phyloP scores from a whole-genome alignment of 1,140 invertebrate species.

The Drosophila orena region DNA sequence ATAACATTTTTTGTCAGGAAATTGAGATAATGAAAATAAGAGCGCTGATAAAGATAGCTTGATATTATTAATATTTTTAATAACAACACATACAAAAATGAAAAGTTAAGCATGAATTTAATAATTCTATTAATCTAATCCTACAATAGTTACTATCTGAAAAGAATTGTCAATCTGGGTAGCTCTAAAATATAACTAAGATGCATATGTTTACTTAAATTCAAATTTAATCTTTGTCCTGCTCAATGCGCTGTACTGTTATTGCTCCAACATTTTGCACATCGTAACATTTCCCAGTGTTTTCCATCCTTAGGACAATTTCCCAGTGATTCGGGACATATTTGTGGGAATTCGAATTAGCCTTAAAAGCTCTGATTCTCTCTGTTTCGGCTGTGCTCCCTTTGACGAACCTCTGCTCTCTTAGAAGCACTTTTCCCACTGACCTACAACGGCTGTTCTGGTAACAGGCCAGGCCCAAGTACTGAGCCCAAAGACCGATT shows the following conservation, averaged over 20 bases:
- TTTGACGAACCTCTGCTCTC: not conserved
- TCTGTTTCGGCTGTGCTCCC: not conserved
- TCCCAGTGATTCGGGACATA: conserved; percentile 1
- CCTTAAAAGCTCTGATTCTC: conserved; percentile 29
- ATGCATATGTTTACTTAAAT: too few relatives aligned
- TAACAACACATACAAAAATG: too few relatives aligned
- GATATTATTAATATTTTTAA: too few relatives aligned
- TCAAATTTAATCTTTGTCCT: too few relatives aligned
- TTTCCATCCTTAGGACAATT: conserved; percentile 52
- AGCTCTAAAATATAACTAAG: too few relatives aligned
- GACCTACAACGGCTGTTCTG: conserved; percentile 62
- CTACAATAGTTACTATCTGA: too few relatives aligned
- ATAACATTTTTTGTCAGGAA: too few relatives aligned
- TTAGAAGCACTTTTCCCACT: conserved; percentile 55
- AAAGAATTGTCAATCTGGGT: too few relatives aligned
- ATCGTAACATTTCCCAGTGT: conserved; percentile 36
- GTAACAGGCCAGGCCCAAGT: conserved; percentile 55
- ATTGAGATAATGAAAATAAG: too few relatives aligned
- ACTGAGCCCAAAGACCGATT: not conserved
- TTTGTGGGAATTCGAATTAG: conserved; percentile 54
- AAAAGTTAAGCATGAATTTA: not conserved
- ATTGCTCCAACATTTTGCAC: too few relatives aligned
- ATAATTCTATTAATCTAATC: not conserved
- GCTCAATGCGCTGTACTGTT: too few relatives aligned
- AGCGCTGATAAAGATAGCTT: too few relatives aligned